Evolutionary conservation across 2,113 vertebrate genomes (phyloP), one percentile per base, ranked within the genome.

Genomic region (Miniopterus natalensis): DNA sequence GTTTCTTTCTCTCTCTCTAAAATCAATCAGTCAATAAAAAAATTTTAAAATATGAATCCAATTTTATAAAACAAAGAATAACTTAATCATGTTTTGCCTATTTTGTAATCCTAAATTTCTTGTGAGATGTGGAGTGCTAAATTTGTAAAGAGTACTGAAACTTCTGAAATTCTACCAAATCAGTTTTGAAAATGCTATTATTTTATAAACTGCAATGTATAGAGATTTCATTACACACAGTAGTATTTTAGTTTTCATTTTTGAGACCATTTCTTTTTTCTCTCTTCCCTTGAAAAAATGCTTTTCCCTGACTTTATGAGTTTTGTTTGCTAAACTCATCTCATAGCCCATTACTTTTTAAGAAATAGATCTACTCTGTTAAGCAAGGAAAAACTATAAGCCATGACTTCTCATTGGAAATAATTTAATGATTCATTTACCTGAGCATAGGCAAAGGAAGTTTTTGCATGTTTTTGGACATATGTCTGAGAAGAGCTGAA

Each of bases 401-500:
- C 4, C 42, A 88, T 75, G 27, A 96, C 4, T 92, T 92, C n/a
- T 91, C 70, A 73, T 8, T 42, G 18, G 49, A 73, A 95, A 90
- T 80, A 90, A 89, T 31, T 84, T 94, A 75, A 96, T 90, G 85
- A 66, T 75, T 25, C 51, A 99, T 98, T 91, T 97, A 99, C 99
- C 99, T 27, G 99, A 99, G 98, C 99, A 99, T 95, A 99, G 98
- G 98, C 99, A 99, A 97, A 99, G 99, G 97, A 99, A 99, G 98
- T 99, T 99, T 98, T 99, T 99, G 98, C 99, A 99, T 51, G 99
- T 99, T 99, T 99, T 99, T 95, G 99, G 99, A 99, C 99, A 99
- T 96, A 99, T 97, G 96, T 99, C 99, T 53, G 98, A 99, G 98
- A 99, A 99, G 90, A 99, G 99, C 94, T 99, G 99, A 98, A 99